Base-by-base conservation (phyloP, 1,140 invertebrate genomes). In the Mactra quadrangularis region DNA sequence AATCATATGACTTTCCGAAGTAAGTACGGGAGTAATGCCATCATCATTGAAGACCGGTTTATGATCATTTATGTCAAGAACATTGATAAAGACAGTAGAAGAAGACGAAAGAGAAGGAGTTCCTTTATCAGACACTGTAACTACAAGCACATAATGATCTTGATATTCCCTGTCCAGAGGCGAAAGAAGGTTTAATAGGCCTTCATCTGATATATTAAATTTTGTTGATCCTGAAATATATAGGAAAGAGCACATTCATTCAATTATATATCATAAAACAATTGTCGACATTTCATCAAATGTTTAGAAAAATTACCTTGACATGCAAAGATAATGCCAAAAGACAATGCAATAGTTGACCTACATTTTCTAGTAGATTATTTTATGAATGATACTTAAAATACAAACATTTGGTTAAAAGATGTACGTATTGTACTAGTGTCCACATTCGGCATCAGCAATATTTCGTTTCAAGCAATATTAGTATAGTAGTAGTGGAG, bases 61-160 rank as follows among this genome's bases (percentile, higher is more conserved):
- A 93, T 98, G 98, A 89, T 99, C 98, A 92, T 99, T 99, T 7
- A 95, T 95, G 91, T 99, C 98, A 0, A 96, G 96, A 0, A 99
- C 96, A 90, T 97, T 97, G 27, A 99, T 95, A 53, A 55, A 25
- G 9, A 91, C 71, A n/a, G 13, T 64, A 15, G 66, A 45, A 52
- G 64, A 82, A 6, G 77, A 22, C n/a, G 77, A 47, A 45, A 86
- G 83, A 11, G 72, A 53, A 11, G 83, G 86, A 1, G 19, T 29
- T 3, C 87, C 87, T 19, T 68, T 13, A 68, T 99, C 98, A 60
- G 96, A 94, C 0, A 97, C 98, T 27, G 96, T 98, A 83, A 99
- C 96, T 92, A 97, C 98, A 29, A 99, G 92, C 41, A 95, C 94
- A 89, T 98, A 98, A 92, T 95, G 96, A 70, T 96, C 95, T 22